Percentiles rank a stretch among this genome's conserved stretches.
Conservation (phyloP, 2,888 invertebrate genomes). For the Tholera decimalis region DNA sequence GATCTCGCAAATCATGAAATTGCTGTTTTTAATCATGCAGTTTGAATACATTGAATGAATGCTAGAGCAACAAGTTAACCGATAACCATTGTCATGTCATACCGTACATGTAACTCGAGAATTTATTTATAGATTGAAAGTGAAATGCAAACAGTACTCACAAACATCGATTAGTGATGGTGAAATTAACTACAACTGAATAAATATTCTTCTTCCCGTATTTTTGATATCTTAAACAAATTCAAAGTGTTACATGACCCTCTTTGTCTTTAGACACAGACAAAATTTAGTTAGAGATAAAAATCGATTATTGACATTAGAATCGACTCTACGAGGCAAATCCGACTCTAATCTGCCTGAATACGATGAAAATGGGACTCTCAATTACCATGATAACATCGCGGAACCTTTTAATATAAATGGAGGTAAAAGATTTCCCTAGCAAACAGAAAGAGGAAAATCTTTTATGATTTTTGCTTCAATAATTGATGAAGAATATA, state of each 20-base stretch:
- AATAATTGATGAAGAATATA: constrained; percentile 7
- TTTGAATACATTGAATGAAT: constrained; percentile 1
- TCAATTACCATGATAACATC: constrained; percentile 83
- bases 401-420: constrained; percentile 70
- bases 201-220: not conserved
- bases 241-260: constrained; percentile 18
- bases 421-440: constrained; percentile 68
- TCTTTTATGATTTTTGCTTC: constrained; percentile 27
- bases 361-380: constrained; percentile 75
- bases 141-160: constrained; percentile 20
- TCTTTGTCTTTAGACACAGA: constrained; percentile 46
- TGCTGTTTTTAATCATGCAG: constrained; percentile 9
- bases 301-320: constrained; percentile 64
- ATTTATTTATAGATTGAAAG: constrained; percentile 32
- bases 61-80: constrained; percentile 15
- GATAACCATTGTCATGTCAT: constrained; percentile 12
- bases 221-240: constrained; percentile 16
- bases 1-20: constrained; percentile 10
- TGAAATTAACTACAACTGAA: constrained; percentile 19
- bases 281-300: constrained; percentile 40
- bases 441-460: constrained; percentile 53
- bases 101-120: not conserved
- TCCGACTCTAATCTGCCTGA: constrained; percentile 74
- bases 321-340: constrained; percentile 72
- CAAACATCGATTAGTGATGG: constrained; percentile 2